phyloP scores from a whole-genome alignment of 1,140 invertebrate species.

The Rhynchophorus ferrugineus region DNA sequence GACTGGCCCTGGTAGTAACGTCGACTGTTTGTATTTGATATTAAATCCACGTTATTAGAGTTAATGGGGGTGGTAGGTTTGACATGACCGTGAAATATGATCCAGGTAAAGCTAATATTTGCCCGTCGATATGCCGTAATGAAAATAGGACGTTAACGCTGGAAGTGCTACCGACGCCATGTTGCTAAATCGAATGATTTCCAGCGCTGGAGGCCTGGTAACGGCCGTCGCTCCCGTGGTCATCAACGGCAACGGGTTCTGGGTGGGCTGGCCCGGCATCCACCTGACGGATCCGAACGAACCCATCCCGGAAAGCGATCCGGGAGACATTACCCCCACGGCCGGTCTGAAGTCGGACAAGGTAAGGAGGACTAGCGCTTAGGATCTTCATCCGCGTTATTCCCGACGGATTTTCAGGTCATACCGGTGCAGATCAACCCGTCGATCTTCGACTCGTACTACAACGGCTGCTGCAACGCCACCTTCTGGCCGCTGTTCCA shows the following conservation, averaged over 20 bases:
- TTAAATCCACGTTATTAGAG: too few species aligned
- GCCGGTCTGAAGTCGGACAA: slow-evolving; percentile 74
- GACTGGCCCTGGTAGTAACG: too few species aligned
- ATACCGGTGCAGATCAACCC: slow-evolving; percentile 70
- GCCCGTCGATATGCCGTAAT: too few species aligned
- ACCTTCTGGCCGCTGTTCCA: slow-evolving; percentile 89
- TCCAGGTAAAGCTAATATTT: too few species aligned
- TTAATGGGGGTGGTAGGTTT: too few species aligned
- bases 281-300: slow-evolving; percentile 66
- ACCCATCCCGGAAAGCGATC: slow-evolving; percentile 76
- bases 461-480: slow-evolving; percentile 87
- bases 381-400: too few species aligned
- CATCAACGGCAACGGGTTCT: slow-evolving; percentile 71
- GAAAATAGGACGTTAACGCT: too few species aligned
- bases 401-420: slow-evolving; percentile 64
- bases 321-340: slow-evolving; percentile 74
- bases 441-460: slow-evolving; percentile 72
- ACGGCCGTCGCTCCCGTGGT: slow-evolving; percentile 86
- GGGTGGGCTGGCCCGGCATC: slow-evolving; percentile 86
- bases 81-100: too few species aligned
- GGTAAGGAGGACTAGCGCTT: slow-evolving; percentile 45
- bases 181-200: too few species aligned
- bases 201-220: slow-evolving; percentile 77
- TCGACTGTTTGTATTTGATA: too few species aligned
- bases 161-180: too few species aligned